A percentile compares a stretch with the other conserved stretches of the same genome.
Conservation (phyloP, 1,140 invertebrate genomes). For the Drosophila ogumai region DNA sequence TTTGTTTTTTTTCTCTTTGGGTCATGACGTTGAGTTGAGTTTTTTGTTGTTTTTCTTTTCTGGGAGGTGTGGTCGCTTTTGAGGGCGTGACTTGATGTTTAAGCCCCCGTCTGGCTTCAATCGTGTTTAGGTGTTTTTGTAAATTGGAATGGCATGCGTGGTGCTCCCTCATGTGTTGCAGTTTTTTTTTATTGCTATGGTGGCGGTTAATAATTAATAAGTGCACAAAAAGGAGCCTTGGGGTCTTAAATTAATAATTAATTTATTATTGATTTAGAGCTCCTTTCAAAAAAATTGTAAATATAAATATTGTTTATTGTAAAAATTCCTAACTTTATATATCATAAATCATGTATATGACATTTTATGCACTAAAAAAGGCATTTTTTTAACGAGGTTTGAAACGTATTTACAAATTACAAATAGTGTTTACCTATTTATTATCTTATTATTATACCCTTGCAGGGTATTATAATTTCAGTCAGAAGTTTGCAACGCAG, state of each 20-base stretch:
- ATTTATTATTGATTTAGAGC: neutral
- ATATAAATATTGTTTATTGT: too few relatives aligned
- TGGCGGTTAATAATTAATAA: slow-evolving; percentile 11
- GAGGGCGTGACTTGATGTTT: slow-evolving; percentile 73
- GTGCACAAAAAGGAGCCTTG: neutral
- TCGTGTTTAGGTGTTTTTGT: slow-evolving; percentile 37
- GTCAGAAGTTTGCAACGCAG: too few relatives aligned
- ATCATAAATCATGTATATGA: too few relatives aligned
- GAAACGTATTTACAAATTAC: neutral
- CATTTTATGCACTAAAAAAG: too few relatives aligned
- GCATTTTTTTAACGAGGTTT: neutral
- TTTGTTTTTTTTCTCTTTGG: slow-evolving; percentile 20
- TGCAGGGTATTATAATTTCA: too few relatives aligned
- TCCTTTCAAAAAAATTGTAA: neutral
- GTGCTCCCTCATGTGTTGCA: slow-evolving; percentile 9
- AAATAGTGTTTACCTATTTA: neutral
- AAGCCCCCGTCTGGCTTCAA: slow-evolving; percentile 44
- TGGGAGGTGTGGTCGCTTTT: slow-evolving; percentile 62
- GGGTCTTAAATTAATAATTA: neutral
- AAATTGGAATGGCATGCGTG: slow-evolving; percentile 36
- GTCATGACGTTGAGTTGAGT: slow-evolving; percentile 40
- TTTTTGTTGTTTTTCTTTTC: slow-evolving; percentile 10
- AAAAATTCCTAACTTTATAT: too few relatives aligned
- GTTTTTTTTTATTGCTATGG: neutral
- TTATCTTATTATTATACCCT: too few relatives aligned